phyloP scores from a whole-genome alignment of 2,113 vertebrate genomes.

The Prunella himalayana region DNA sequence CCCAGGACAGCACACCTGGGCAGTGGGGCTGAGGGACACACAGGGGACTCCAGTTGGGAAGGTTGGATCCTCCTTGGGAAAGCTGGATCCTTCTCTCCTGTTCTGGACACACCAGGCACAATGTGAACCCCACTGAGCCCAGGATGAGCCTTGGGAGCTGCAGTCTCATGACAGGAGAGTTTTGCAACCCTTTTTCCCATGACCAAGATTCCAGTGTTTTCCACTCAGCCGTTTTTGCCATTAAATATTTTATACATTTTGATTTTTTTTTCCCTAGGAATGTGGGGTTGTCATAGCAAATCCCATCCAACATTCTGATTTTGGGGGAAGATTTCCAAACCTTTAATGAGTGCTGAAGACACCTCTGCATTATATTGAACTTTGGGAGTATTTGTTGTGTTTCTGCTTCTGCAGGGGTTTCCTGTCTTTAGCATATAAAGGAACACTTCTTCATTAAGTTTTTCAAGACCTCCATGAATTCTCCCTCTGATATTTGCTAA shows the following conservation, averaged over 20 bases:
- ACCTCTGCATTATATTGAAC: neutral
- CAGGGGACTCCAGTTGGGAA: accelerated
- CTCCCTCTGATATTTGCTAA: neutral
- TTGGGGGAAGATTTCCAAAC: neutral
- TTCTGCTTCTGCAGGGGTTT: neutral
- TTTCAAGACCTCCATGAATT: neutral
- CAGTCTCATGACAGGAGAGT: neutral
- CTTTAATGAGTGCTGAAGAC: neutral
- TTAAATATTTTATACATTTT: neutral
- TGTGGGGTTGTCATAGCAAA: neutral
- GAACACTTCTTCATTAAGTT: neutral
- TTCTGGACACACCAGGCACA: neutral
- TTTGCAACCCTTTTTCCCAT: neutral
- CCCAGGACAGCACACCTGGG: neutral
- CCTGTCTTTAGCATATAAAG: neutral
- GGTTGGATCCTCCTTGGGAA: neutral
- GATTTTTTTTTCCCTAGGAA: neutral
- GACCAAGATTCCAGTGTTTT: neutral
- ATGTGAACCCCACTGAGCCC: accelerated
- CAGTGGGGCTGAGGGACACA: neutral
- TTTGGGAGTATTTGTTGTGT: neutral
- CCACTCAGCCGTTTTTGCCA: neutral
- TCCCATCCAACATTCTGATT: neutral
- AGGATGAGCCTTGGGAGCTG: neutral
- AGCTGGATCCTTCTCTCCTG: neutral